A percentile compares a stretch with the other conserved stretches of the same genome.
Conservation (phyloP, 1,140 invertebrate species). For the Phortica variegata region DNA sequence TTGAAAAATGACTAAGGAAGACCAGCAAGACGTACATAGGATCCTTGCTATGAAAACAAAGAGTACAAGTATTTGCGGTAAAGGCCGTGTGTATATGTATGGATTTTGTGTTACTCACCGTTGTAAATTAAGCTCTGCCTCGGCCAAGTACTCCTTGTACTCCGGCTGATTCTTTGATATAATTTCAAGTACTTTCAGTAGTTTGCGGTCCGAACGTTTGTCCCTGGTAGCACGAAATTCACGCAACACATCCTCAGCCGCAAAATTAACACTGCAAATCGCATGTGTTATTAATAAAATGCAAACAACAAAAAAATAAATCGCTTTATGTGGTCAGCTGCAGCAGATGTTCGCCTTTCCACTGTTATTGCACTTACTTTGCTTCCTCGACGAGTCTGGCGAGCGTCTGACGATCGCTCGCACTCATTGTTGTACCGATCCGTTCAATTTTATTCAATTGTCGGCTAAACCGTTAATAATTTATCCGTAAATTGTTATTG, state of each 20-base stretch:
- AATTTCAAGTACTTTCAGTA: slow-evolving; percentile 29
- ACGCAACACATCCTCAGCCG: slow-evolving; percentile 33
- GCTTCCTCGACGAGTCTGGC: too few relatives aligned
- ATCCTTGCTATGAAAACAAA: slow-evolving; percentile 31
- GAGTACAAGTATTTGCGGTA: background rate
- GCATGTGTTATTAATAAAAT: background rate
- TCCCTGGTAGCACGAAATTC: slow-evolving; percentile 38
- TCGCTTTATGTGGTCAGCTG: too few relatives aligned
- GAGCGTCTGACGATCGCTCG: too few relatives aligned
- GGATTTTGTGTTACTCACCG: slow-evolving; percentile 18
- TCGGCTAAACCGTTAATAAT: too few relatives aligned
- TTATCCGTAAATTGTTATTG: too few relatives aligned
- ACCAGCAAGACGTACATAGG: slow-evolving; percentile 42
- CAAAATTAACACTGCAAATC: slow-evolving; percentile 26
- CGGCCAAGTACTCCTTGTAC: slow-evolving; percentile 20
- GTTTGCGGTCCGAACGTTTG: slow-evolving; percentile 23
- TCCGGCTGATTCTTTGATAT: slow-evolving; percentile 42
- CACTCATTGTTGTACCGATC: too few relatives aligned
- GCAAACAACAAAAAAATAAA: background rate
- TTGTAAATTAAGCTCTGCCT: slow-evolving; percentile 23
- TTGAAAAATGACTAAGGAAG: slow-evolving; percentile 33
- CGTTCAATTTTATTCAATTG: too few relatives aligned
- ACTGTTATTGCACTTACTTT: too few relatives aligned
- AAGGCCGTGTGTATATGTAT: background rate
- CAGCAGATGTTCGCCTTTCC: too few relatives aligned